A percentile compares a stretch with the other conserved stretches of the same genome.
phyloP scores from a whole-genome alignment of 2,797 vertebrate genomes.

The Hirundo rustica region DNA sequence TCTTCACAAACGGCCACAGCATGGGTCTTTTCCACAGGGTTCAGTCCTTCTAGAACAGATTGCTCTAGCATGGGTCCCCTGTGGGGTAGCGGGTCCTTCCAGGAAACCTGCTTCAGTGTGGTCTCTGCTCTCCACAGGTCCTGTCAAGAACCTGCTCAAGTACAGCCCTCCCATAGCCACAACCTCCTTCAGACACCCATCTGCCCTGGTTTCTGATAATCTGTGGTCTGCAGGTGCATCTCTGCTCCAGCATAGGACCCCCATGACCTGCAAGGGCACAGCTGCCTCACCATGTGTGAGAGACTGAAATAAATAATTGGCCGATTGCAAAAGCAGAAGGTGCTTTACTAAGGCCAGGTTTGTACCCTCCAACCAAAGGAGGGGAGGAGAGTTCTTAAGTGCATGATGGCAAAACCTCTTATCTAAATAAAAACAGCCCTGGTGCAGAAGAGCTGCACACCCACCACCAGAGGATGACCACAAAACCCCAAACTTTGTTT shows the following conservation, averaged over 20 bases:
- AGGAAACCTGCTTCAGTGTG: neutral
- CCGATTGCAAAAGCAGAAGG: neutral
- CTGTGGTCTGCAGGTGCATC: too few relatives aligned
- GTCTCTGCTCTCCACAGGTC: neutral
- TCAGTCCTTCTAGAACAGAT: neutral
- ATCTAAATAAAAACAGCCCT: too few relatives aligned
- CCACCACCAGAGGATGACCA: neutral
- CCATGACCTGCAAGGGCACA: neutral
- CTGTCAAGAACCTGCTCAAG: neutral
- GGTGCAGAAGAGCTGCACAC: neutral
- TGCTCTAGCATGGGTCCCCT: neutral
- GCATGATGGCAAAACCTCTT: neutral
- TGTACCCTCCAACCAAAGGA: neutral
- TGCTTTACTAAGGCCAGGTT: neutral
- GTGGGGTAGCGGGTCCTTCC: neutral
- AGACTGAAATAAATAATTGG: neutral
- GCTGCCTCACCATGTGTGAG: neutral
- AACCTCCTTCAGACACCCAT: too few relatives aligned
- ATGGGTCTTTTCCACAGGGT: neutral
- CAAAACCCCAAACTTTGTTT: neutral
- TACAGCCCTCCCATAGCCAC: neutral
- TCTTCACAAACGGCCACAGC: neutral
- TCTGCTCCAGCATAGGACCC: neutral
- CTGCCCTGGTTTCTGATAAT: neutral
- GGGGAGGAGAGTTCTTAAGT: neutral